Evolutionary conservation across 2,113 vertebrate species (phyloP).

Genomic region (Propithecus coquereli): DNA sequence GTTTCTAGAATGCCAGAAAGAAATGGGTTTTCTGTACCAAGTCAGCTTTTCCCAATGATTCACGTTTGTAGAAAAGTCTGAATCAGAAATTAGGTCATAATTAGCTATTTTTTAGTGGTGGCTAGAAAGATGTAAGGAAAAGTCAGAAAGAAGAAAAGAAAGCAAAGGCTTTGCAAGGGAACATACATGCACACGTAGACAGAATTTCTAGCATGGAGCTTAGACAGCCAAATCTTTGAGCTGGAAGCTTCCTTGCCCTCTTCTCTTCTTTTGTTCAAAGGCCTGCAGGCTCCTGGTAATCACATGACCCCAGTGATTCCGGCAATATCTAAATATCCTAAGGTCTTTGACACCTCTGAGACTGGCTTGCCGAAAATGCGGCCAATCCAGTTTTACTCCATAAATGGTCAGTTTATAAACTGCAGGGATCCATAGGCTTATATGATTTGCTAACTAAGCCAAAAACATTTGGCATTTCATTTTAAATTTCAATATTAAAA

Average conservation of each 20-base stretch:
- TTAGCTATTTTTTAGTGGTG: not conserved
- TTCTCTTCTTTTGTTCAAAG: not conserved
- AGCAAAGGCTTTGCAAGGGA: not conserved
- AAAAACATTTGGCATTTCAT: not conserved
- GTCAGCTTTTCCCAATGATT: not conserved
- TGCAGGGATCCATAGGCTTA: not conserved
- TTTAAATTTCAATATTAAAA: not conserved
- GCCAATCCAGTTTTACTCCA: not conserved
- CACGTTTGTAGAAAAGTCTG: slow-evolving; percentile 1
- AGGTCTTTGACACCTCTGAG: not conserved
- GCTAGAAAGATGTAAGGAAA: not conserved
- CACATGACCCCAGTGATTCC: not conserved
- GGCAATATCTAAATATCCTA: not conserved
- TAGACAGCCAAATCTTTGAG: not conserved
- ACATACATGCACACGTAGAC: not conserved
- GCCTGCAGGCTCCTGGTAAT: not conserved
- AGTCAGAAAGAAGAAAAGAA: not conserved
- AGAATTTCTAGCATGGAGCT: not conserved
- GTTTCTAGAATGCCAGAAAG: not conserved
- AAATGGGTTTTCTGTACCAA: not conserved
- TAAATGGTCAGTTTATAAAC: not conserved
- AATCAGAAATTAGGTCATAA: not conserved
- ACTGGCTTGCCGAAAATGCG: not conserved
- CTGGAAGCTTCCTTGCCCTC: not conserved
- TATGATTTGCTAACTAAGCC: not conserved